Percentiles rank a stretch among this genome's conserved stretches.
These are phyloP conservation scores for Xenopus petersii DNA, from an alignment of 2,797 vertebrate genomes.

Conservation along the genomic window DNA sequence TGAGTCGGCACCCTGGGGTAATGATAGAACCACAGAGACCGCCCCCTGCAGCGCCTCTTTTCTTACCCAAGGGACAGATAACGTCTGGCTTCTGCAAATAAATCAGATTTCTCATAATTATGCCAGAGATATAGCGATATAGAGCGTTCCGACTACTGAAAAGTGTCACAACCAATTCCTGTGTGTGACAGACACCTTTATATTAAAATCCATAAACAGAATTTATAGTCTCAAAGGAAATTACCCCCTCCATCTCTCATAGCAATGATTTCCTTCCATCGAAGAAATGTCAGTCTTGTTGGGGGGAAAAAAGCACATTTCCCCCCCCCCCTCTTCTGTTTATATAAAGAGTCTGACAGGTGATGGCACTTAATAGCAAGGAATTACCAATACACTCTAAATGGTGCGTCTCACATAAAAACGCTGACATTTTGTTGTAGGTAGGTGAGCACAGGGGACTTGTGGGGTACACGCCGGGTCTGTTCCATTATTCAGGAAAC, in stretches of 20 bases:
- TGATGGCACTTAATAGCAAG: too few relatives aligned
- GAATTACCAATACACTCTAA: not conserved
- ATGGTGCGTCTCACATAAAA: too few relatives aligned
- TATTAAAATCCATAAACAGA: slow-evolving; percentile 36
- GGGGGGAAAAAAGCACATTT: not conserved
- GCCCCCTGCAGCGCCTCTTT: too few relatives aligned
- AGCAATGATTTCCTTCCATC: not conserved
- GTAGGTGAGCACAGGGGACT: too few relatives aligned
- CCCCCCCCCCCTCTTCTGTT: too few relatives aligned
- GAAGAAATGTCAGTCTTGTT: not conserved
- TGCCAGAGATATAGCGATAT: not conserved
- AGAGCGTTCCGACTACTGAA: not conserved
- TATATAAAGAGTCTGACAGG: too few relatives aligned
- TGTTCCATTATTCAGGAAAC: too few relatives aligned
- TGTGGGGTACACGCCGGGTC: too few relatives aligned
- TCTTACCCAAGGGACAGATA: too few relatives aligned
- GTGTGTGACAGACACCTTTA: not conserved
- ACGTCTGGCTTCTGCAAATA: not conserved
- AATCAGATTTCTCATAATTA: not conserved
- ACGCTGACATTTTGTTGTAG: too few relatives aligned
- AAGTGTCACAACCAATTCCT: not conserved
- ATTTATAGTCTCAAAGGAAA: not conserved
- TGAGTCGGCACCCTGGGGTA: not conserved
- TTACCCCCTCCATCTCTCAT: not conserved
- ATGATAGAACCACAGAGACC: not conserved